Evolutionary conservation across 2,797 vertebrate species (phyloP), one percentile per base, ranked within the genome.

Genomic region (Loriculus beryllinus): DNA sequence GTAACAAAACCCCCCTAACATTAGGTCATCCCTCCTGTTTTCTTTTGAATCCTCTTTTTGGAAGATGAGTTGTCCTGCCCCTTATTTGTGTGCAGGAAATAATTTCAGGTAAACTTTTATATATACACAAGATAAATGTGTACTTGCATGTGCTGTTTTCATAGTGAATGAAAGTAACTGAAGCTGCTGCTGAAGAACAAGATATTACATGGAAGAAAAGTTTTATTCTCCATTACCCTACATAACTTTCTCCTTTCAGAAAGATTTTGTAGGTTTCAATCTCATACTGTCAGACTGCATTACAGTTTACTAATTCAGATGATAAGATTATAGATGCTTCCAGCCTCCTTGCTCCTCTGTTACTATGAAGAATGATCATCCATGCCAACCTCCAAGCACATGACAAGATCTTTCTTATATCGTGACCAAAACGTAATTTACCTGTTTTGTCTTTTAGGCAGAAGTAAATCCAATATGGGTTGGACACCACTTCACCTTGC

Each of bases 401-500:
- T 11, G 1, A 54, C 31, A 70, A 19, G 18, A 29, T 70, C 22
- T 62, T 12, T 63, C 43, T 63, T 70, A 31, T 76, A 25, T 7
- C 17, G 4, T 52, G 47, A 78, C 28, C 26, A 72, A 64, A 90
- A 31, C 51, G 88, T 85, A 22, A 82, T 86, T 88, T 78, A 40
- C 25, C 8, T 88, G 11, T 92, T 94, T 22, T 97, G 18, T 95
- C 68, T 97, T 86, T 87, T 96, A 99, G 99, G 98, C 63, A 97
- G 95, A 96, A 98, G 93, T 79, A 98, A 98, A 92, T 98, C 97
- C 86, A 98, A 97, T 62, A 91, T 98, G 75, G 99, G 99, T 60
- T 99, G 99, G 99, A 99, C 99, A 5, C 96, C 99, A 42, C 98
- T 99, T 82, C 99, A 99, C 67, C 97, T 99, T 93, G 98, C 98